phyloP scores from a whole-genome alignment of 2,888 invertebrate genomes.

The Agonopterix alstromeriana region DNA sequence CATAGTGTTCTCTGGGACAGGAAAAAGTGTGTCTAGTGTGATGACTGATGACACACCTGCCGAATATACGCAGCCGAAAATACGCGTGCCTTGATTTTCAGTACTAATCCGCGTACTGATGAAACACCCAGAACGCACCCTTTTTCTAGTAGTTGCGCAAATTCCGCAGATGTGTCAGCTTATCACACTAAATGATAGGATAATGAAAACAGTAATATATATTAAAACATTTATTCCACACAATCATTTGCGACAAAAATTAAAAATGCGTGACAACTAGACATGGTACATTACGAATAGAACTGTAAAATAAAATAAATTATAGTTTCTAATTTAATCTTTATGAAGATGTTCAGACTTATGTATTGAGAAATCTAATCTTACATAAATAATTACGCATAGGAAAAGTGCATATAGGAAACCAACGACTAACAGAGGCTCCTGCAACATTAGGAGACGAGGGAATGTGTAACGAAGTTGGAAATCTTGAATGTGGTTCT shows the following conservation, averaged over 20 bases:
- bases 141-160: too few species aligned
- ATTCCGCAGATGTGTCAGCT: too few species aligned
- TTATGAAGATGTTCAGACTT: conserved; percentile 79
- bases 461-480: conserved; percentile 93
- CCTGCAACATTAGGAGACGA: conserved; percentile 90
- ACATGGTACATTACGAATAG: conserved; percentile 23
- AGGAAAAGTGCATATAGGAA: conserved; percentile 94
- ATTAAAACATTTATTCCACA: conserved; percentile 34
- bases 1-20: too few species aligned
- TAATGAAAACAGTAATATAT: too few species aligned
- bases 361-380: conserved; percentile 96
- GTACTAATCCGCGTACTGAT: too few species aligned
- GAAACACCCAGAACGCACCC: too few species aligned
- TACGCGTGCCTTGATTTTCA: too few species aligned
- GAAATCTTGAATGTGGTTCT: conserved; percentile 97
- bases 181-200: too few species aligned
- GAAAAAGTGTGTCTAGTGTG: too few species aligned
- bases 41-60: too few species aligned
- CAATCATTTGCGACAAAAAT: conserved; percentile 29
- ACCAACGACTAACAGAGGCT: conserved; percentile 92
- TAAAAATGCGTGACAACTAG: conserved; percentile 42
- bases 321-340: conserved; percentile 46
- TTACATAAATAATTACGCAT: conserved; percentile 93
- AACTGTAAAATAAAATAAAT: conserved; percentile 16
- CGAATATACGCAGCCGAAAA: too few species aligned